These are phyloP conservation scores for Drosophila repletoides DNA, from an alignment of 1,140 invertebrate species.

Conservation along the genomic window DNA sequence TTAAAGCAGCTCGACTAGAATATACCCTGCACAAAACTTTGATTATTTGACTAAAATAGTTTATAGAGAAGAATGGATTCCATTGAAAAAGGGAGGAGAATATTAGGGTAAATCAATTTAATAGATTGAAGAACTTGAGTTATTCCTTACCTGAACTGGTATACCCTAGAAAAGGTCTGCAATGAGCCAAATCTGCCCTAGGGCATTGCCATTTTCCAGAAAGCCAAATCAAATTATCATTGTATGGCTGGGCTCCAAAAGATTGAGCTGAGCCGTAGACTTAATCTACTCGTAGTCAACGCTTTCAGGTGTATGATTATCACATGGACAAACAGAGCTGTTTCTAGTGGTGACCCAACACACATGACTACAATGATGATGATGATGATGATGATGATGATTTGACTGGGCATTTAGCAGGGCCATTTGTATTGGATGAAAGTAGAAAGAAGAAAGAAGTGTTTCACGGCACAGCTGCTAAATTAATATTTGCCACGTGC, in stretches of 20 bases:
- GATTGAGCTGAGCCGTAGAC: background rate
- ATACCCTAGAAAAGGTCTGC: background rate
- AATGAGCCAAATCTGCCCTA: background rate
- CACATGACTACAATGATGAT: background rate
- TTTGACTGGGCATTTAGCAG: constrained; percentile 38
- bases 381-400: constrained; percentile 9
- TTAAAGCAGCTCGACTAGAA: background rate
- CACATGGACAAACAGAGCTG: background rate
- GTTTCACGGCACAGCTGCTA: constrained; percentile 32
- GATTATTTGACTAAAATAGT: too few species aligned
- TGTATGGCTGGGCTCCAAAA: background rate
- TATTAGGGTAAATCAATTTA: too few species aligned
- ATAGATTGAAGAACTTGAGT: too few species aligned
- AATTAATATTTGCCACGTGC: constrained; percentile 76
- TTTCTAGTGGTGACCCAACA: background rate
- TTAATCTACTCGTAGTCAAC: constrained; percentile 12
- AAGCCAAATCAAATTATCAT: constrained; percentile 18
- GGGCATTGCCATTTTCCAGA: background rate
- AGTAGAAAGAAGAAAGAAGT: background rate
- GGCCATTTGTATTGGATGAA: constrained; percentile 19
- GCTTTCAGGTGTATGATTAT: constrained; percentile 8
- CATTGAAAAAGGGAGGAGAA: too few species aligned
- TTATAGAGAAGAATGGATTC: too few species aligned
- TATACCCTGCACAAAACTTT: background rate
- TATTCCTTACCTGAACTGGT: background rate